Percentiles rank a stretch among this genome's conserved stretches.
Evolutionary conservation across 2,113 vertebrate genomes (phyloP).

Genomic region (Bos indicus): DNA sequence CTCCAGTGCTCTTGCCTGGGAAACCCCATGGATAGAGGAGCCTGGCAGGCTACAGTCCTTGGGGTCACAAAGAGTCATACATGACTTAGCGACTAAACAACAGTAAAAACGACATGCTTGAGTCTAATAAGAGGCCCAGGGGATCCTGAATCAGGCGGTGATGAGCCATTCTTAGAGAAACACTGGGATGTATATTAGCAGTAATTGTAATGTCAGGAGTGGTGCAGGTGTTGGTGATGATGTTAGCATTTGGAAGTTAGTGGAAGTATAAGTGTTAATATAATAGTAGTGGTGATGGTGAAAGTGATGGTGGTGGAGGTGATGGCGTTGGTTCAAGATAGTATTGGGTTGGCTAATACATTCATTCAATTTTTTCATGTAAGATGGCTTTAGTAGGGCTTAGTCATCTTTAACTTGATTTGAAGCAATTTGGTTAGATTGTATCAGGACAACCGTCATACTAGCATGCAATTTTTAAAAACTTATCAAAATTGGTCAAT

Average conservation of each 20-base stretch:
- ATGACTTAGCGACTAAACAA: not conserved
- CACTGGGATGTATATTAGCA: no score
- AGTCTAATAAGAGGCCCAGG: not conserved
- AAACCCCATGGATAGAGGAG: not conserved
- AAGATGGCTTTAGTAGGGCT: not conserved
- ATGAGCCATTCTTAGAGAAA: not conserved
- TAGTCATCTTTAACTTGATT: not conserved
- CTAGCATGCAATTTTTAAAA: not conserved
- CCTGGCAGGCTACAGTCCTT: not conserved
- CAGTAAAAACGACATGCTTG: not conserved
- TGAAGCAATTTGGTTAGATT: not conserved
- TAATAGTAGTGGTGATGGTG: no score
- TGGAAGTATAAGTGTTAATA: no score
- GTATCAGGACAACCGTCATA: not conserved
- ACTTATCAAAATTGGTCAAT: not conserved
- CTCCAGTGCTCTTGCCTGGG: not conserved
- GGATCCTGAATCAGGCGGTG: not conserved
- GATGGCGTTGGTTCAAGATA: not conserved
- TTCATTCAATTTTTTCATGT: not conserved
- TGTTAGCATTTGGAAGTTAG: not conserved
- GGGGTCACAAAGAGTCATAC: not conserved
- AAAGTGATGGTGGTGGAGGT: not conserved
- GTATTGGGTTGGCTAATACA: not conserved
- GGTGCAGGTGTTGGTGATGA: not conserved
- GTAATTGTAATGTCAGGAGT: not conserved